Conservation (phyloP, 2,888 invertebrate genomes). For the Sarcophaga carnaria region DNA sequence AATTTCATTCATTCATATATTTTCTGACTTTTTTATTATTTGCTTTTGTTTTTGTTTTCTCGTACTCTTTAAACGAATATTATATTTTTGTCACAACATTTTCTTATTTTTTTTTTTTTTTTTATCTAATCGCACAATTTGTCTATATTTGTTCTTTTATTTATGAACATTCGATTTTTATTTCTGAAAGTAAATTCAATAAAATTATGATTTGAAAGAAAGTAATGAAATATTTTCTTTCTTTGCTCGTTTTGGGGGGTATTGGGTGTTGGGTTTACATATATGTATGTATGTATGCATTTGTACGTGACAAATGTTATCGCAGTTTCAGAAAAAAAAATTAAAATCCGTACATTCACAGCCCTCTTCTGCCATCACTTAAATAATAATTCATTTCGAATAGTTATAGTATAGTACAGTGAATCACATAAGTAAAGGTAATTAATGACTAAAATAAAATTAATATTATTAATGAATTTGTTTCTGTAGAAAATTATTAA, state of each 20-base stretch:
- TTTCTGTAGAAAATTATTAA: too few species aligned
- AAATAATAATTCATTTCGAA: not conserved
- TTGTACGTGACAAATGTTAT: constrained; percentile 53
- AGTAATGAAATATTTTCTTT: constrained; percentile 44
- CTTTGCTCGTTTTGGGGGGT: constrained; percentile 28
- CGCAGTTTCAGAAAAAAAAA: not conserved
- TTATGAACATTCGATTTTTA: constrained; percentile 1
- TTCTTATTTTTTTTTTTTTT: constrained; percentile 15
- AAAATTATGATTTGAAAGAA: constrained; percentile 2
- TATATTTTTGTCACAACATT: constrained; percentile 31
- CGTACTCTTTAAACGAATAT: not conserved
- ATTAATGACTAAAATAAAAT: constrained; percentile 1
- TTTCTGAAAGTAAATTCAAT: constrained; percentile 38
- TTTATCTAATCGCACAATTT: constrained; percentile 56
- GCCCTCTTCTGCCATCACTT: too few species aligned
- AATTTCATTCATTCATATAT: constrained; percentile 62
- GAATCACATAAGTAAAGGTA: constrained; percentile 5
- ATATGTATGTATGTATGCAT: not conserved
- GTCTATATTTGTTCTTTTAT: constrained; percentile 23
- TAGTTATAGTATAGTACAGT: not conserved
- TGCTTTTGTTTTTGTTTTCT: not conserved
- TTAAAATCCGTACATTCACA: not conserved
- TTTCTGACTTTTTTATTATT: constrained; percentile 42
- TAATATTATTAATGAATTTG: not conserved
- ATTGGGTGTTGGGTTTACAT: not conserved